These are phyloP conservation scores for Hemaris fuciformis DNA, from an alignment of 2,888 invertebrate genomes.

Conservation along the genomic window DNA sequence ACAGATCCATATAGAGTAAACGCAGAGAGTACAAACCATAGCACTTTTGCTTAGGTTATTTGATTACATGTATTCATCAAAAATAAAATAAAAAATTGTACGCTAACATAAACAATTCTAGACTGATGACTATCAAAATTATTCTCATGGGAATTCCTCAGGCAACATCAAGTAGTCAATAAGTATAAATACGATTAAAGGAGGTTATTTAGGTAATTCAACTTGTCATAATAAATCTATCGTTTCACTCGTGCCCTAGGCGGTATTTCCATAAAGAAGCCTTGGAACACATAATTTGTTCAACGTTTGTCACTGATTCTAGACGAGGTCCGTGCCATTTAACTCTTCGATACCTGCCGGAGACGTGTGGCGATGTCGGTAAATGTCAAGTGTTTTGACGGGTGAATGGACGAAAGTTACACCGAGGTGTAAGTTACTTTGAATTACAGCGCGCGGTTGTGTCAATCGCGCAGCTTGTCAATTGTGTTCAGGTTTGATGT, in stretches of 20 bases:
- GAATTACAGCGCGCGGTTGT: not conserved
- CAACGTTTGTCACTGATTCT: not conserved
- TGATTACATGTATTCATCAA: too few species aligned
- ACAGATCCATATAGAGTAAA: too few species aligned
- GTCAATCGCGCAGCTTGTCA: not conserved
- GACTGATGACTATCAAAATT: not conserved
- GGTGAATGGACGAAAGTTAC: slow-evolving; percentile 7
- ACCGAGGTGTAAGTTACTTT: not conserved
- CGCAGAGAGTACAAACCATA: too few species aligned
- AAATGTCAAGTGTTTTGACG: slow-evolving; percentile 4
- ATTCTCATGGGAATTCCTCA: not conserved
- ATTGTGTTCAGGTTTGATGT: not conserved
- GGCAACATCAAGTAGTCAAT: not conserved
- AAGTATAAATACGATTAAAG: not conserved
- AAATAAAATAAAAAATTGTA: too few species aligned
- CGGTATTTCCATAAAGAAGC: not conserved
- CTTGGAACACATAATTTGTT: not conserved
- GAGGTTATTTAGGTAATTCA: not conserved
- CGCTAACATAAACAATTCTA: not conserved
- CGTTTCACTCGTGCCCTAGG: not conserved
- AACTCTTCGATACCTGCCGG: not conserved
- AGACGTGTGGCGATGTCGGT: not conserved
- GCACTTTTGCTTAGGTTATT: too few species aligned
- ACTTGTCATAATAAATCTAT: not conserved
- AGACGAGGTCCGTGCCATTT: not conserved